Conservation (phyloP, 2,888 invertebrate species). For the Apodemia mormo region DNA sequence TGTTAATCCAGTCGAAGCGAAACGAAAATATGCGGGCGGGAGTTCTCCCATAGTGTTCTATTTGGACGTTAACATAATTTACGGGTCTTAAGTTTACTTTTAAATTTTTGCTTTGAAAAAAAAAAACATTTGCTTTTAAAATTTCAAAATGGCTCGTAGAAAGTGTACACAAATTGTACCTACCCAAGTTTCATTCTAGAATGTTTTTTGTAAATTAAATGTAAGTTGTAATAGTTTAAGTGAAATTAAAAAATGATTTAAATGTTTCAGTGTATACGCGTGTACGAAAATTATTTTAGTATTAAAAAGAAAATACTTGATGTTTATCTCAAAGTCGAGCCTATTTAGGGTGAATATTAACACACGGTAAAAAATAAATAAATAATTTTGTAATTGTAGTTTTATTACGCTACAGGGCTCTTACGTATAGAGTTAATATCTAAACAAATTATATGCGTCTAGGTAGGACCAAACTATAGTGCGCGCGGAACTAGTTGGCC, state of each 20-base stretch:
- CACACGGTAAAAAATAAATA: background rate
- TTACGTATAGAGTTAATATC: too few species aligned
- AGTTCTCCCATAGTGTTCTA: too few species aligned
- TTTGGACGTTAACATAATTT: background rate
- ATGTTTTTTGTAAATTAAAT: conserved; percentile 2
- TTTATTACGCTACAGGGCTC: background rate
- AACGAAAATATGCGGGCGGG: too few species aligned
- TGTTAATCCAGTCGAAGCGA: too few species aligned
- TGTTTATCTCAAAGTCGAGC: conserved; percentile 6
- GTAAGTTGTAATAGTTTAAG: conserved; percentile 2
- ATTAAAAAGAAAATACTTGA: background rate
- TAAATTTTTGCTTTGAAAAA: background rate
- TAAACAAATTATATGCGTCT: too few species aligned
- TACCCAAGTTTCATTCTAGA: background rate
- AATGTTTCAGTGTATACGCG: background rate
- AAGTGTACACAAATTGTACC: background rate
- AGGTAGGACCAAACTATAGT: too few species aligned
- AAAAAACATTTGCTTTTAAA: background rate
- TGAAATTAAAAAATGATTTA: background rate
- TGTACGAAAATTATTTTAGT: conserved; percentile 4
- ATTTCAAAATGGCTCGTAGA: background rate
- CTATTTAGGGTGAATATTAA: background rate
- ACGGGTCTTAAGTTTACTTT: background rate
- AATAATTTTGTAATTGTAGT: background rate
- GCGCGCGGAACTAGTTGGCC: too few species aligned